Percentiles rank a stretch among this genome's conserved stretches.
Conservation (phyloP, 2,888 invertebrate species). For the Drosophila atroscutellata region DNA sequence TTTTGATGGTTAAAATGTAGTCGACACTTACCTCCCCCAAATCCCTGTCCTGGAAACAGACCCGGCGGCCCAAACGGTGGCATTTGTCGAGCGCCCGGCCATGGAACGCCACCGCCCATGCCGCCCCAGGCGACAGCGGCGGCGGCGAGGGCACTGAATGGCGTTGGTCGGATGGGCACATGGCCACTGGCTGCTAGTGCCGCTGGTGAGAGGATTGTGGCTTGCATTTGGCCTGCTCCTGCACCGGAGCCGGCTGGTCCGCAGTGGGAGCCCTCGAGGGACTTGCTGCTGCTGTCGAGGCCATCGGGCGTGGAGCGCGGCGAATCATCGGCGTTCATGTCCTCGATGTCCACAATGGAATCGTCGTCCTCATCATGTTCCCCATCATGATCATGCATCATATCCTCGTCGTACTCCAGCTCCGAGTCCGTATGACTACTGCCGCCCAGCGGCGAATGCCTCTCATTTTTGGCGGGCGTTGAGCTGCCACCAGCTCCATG, state of each 20-base stretch:
- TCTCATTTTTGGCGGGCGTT: conserved; percentile 82
- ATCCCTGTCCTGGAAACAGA: conserved; percentile 89
- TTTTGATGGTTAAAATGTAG: not conserved
- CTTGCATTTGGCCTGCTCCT: conserved; percentile 65
- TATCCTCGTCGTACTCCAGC: conserved; percentile 84
- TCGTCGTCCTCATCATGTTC: conserved; percentile 85
- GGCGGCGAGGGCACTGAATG: conserved; percentile 91
- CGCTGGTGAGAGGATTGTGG: conserved; percentile 82
- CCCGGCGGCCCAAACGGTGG: conserved; percentile 87
- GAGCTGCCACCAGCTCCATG: conserved; percentile 42
- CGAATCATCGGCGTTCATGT: conserved; percentile 87
- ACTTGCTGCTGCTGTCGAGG: conserved; percentile 83
- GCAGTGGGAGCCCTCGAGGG: conserved; percentile 73
- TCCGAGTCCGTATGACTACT: conserved; percentile 84
- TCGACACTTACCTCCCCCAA: conserved; percentile 86
- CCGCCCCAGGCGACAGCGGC: conserved; percentile 89
- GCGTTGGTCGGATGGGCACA: conserved; percentile 91
- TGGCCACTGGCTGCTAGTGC: conserved; percentile 85
- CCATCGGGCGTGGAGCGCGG: conserved; percentile 84
- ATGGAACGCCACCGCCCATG: conserved; percentile 86
- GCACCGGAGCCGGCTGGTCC: conserved; percentile 48
- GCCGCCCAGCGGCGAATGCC: conserved; percentile 84
- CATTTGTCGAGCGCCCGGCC: conserved; percentile 87
- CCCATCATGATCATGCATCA: conserved; percentile 75
- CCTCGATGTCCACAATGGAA: conserved; percentile 93